A percentile compares a stretch with the other conserved stretches of the same genome.
These are phyloP conservation scores for Agraylea sexmaculata DNA, from an alignment of 1,140 invertebrate genomes.

Conservation along the genomic window DNA sequence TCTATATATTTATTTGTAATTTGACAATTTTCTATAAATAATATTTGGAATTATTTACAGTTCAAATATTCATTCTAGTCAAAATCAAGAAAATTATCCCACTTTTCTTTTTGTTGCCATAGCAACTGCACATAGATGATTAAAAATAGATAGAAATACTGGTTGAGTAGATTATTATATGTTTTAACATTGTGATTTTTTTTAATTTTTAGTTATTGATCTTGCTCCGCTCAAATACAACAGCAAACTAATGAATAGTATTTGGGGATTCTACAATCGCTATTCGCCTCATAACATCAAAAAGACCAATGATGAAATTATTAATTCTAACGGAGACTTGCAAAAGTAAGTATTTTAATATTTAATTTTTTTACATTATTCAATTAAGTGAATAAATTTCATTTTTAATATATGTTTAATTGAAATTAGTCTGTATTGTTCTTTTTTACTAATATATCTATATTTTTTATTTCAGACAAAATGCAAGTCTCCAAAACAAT, in stretches of 20 bases:
- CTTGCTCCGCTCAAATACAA: slow-evolving; percentile 61
- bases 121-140: no score
- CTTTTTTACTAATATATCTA: neutral
- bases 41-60: no score
- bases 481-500: slow-evolving; percentile 29
- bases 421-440: neutral
- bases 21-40: no score
- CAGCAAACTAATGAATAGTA: slow-evolving; percentile 79
- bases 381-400: neutral
- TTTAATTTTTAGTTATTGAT: slow-evolving; percentile 30
- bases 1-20: no score
- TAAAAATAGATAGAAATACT: no score
- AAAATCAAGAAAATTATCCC: no score
- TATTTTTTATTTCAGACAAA: slow-evolving; percentile 26
- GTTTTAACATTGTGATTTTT: no score
- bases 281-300: slow-evolving; percentile 78
- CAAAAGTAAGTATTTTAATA: slow-evolving; percentile 37
- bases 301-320: slow-evolving; percentile 54
- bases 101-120: no score
- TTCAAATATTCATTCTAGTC: no score
- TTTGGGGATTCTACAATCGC: slow-evolving; percentile 79
- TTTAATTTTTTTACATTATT: neutral
- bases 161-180: no score
- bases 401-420: neutral
- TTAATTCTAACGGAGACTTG: slow-evolving; percentile 32